Base-by-base conservation (phyloP, 2,888 invertebrate genomes). In the Polia nebulosa region DNA sequence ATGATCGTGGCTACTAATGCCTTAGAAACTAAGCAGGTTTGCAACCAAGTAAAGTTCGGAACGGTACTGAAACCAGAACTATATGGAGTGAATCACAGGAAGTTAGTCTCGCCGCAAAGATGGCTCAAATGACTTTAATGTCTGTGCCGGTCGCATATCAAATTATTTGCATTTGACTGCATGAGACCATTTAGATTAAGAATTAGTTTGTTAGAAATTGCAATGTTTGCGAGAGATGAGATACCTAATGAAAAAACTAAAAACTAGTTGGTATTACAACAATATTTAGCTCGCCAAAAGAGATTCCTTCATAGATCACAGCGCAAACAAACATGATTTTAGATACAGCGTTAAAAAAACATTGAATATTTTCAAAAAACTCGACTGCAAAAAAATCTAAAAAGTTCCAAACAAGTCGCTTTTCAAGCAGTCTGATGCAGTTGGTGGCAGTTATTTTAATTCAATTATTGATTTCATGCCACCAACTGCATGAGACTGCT, bases 11-110 rank as follows among this genome's bases (percentile, higher is more conserved):
- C 32, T 59, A 71, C 34, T 20, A 29, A 52, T 25, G 20, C 41
- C 27, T 17, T 11, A 27, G 39, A 49, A 51, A 45, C 51, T 44
- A 45, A 25, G 20, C 51, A 29, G 29, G 32, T 41, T 27, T 25
- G 25, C 45, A 80, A 65, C 49, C 36, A 32, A 63, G 27, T 58
- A 22, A 44, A 67, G 58, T 25, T 76, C 60, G 22, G 9, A 59
- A n/a, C 34, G 32, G 45, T 66, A 59, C 68, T 68, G 58, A 65
- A 76, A 80, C 58, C 34, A 44, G 45, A 76, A 62, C 76, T 78
- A 45, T 61, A 71, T 36, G 58, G 52, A 71, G 71, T 45, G 53
- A 47, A 62, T 78, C 27, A 45, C 27, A 57, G 61, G 49, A 62
- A 71, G 64, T 62, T 69, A 25, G 55, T 27, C 39, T 60, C 39